Evolutionary conservation across 2,797 vertebrate genomes (phyloP), one percentile per base, ranked within the genome.

Genomic region (Schizothorax lantsangensis): DNA sequence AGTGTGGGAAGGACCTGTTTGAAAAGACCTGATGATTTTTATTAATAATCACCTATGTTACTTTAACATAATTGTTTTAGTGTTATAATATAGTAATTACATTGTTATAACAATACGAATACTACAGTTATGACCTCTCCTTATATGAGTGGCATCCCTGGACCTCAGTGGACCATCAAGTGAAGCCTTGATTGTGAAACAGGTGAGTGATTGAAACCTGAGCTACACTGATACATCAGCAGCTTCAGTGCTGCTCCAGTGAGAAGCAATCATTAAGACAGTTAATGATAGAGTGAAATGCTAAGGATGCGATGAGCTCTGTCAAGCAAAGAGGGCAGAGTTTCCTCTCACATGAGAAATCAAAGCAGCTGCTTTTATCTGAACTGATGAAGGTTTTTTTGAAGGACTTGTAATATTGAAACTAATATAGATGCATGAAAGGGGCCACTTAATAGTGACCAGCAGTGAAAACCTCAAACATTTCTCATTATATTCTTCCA

Each of bases 291-390:
- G 84, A 86, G 82, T 78, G 74, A 84, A 83, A 88, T 26, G 62
- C 49, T 19, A n/a, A 68, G 49, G 45, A 38, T 21, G 74, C 38
- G 54, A 79, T 89, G 86, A 73, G 78, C 57, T 84, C 30, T 84
- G 75, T 78, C 33, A 78, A 36, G 74, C 45, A 71, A 85, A 71
- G 38, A 77, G 79, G 78, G 68, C 64, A 85, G 54, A 85, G 52
- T 73, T 21, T 77, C 52, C 64, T 88, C 75, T 81, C 89, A 86
- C 83, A 83, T 86, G 86, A 89, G 57, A 86, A 89, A 89, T 89
- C 84, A 89, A 90, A 90, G 86, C 52, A 40, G 8, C 30, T 64
- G 30, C 47, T 71, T 87, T 78, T 79, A 77, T n/a, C 38, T 71
- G 26, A 77, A 47, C 62, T 81, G 54, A 84, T 73, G 36, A 54